phyloP scores from a whole-genome alignment of 1,140 invertebrate genomes.

The Bemisia tabaci region DNA sequence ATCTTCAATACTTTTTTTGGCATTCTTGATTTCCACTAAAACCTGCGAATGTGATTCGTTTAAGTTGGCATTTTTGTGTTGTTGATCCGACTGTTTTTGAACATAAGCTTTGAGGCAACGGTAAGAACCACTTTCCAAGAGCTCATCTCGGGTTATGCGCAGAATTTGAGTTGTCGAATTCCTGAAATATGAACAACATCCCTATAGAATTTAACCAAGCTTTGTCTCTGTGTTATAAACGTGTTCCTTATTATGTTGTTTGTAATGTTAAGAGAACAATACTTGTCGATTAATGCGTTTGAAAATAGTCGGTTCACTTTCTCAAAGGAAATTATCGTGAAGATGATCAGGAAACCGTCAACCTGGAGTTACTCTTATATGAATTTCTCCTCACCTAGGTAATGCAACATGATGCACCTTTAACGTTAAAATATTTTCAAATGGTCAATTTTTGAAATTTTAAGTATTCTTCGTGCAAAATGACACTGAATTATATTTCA shows the following conservation, averaged over 20 bases:
- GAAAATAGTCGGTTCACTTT: neutral
- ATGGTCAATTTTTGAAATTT: too few species aligned
- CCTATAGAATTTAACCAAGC: neutral
- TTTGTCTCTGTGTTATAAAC: neutral
- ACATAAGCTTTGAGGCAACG: neutral
- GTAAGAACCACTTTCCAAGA: neutral
- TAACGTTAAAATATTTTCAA: too few species aligned
- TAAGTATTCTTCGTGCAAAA: too few species aligned
- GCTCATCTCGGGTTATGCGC: neutral
- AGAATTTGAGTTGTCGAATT: neutral
- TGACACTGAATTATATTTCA: too few species aligned
- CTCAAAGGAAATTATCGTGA: neutral
- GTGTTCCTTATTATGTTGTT: too few species aligned
- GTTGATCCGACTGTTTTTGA: neutral
- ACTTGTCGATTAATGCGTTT: neutral
- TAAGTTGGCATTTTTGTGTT: neutral
- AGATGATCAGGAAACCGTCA: neutral
- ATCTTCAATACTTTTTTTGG: neutral
- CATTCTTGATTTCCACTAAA: neutral
- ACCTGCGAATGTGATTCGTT: neutral
- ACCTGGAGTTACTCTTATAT: too few species aligned
- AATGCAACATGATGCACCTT: too few species aligned
- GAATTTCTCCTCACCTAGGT: too few species aligned
- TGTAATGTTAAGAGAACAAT: too few species aligned
- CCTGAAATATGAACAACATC: neutral